These are phyloP conservation scores for Tragelaphus imberbis DNA, from an alignment of 2,113 vertebrate species.

Conservation along the genomic window DNA sequence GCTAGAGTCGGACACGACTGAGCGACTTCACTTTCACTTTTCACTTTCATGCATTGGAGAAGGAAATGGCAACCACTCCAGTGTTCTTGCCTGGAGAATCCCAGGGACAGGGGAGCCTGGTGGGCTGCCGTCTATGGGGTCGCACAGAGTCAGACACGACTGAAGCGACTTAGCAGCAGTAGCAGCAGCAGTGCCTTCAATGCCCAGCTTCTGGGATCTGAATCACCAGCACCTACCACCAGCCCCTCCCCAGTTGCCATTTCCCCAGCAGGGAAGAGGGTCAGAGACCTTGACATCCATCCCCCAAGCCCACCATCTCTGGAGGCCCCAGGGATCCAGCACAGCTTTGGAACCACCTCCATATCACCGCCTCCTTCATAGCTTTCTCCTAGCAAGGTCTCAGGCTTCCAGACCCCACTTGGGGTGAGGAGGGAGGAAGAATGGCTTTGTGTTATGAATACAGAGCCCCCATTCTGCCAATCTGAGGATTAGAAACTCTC, in stretches of 20 bases:
- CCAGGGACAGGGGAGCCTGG: too few species aligned
- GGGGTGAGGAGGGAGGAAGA: background rate
- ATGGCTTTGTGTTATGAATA: background rate
- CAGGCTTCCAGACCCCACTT: background rate
- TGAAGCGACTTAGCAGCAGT: too few species aligned
- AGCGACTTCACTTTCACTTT: too few species aligned
- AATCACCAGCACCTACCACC: background rate
- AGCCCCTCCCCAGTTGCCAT: background rate
- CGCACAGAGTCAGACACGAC: too few species aligned
- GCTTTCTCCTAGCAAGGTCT: background rate
- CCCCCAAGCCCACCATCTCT: background rate
- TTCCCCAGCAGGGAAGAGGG: background rate
- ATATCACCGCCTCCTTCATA: background rate
- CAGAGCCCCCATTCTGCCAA: slow-evolving; percentile 54
- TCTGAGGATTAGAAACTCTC: slow-evolving; percentile 68
- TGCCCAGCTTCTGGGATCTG: background rate
- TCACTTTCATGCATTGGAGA: too few species aligned
- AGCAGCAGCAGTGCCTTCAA: too few species aligned
- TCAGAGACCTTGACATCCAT: background rate
- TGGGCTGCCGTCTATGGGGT: too few species aligned
- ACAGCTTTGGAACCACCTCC: background rate
- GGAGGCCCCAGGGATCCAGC: background rate
- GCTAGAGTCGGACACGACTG: too few species aligned
- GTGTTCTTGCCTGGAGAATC: too few species aligned
- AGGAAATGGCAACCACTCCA: too few species aligned